Base-by-base conservation (phyloP, 2,113 vertebrate species). In the Hemichromis elongatus region DNA sequence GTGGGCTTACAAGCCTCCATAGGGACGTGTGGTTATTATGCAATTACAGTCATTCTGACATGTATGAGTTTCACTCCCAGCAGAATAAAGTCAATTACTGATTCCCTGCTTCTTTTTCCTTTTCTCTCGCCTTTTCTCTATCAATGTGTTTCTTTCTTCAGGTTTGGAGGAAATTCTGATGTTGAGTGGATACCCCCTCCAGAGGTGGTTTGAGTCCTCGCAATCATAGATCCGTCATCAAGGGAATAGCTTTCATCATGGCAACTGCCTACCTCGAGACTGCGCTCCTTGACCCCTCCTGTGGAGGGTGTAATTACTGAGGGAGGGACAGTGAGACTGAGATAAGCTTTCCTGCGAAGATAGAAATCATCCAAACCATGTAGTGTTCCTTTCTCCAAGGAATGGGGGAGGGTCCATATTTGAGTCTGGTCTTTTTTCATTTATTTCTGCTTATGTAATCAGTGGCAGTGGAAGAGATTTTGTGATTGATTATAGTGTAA, bases 301-400 rank as follows among this genome's bases (percentile, higher is more conserved):
- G 35, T 79, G 83, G 91, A 90, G 40, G 83, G 63, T 77, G 26
- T 59, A 59, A 42, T 54, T 92, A 70, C 78, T 93, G 84, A 93
- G 56, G 80, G 86, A 81, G 77, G 80, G 47, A 37, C 6, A 21
- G 56, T 35, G 42, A 82, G 47, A 75, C 63, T 47, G 10, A 85
- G 73, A 80, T 40, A 19, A 53, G 59, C 59, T 73, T 42, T 47
- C 21, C 53, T 24, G 42, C 57, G 55, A 59, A 73, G 59, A 88
- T 53, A 61, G 70, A 79, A 68, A 89, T 75, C 84, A 53, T 40
- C 80, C 89, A 88, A 94, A 93, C 70, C 92, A 95, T 95, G 94
- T 94, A 94, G 93, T 73, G 79, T 54, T 66, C 45, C 85, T 92
- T 92, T 88, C 73, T 93, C 84, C 73, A 68, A 82, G 47, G 77